These are phyloP conservation scores for Hippoglossus stenolepis DNA, from an alignment of 2,113 vertebrate species.

Conservation along the genomic window DNA sequence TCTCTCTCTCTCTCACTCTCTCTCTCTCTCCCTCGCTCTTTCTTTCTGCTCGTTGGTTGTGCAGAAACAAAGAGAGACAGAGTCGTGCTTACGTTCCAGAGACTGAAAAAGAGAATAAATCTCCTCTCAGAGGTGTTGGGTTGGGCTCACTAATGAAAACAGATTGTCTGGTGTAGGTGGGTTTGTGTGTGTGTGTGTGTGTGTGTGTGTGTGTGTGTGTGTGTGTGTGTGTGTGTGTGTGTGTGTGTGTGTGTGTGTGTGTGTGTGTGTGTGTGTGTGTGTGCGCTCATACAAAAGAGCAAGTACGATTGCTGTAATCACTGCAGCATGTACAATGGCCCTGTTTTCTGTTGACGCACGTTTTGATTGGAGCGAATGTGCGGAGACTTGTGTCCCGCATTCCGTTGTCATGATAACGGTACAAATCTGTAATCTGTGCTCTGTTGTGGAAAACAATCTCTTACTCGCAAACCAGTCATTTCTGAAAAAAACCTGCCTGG, in stretches of 20 bases:
- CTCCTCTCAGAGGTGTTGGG: conserved; percentile 18
- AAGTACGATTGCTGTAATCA: background rate
- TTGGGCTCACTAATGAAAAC: conserved; percentile 47
- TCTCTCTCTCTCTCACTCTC: background rate
- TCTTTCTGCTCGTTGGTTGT: conserved; percentile 43
- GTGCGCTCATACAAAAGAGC: background rate
- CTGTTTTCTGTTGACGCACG: background rate
- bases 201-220: background rate
- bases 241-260: conserved; percentile 3
- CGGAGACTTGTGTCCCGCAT: background rate
- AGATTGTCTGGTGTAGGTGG: conserved; percentile 11
- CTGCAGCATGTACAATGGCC: background rate
- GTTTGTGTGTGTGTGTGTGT: background rate
- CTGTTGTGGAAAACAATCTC: background rate
- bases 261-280: background rate
- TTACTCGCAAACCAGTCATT: background rate
- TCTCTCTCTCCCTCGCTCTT: conserved; percentile 4
- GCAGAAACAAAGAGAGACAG: conserved; percentile 41
- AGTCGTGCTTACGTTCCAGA: conserved; percentile 30
- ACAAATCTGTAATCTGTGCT: background rate
- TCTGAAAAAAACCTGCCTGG: background rate
- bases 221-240: background rate
- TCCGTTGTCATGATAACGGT: background rate
- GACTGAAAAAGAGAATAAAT: conserved; percentile 31
- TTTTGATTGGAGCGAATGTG: background rate